Evolutionary conservation across 1,140 invertebrate species (phyloP), one percentile per base, ranked within the genome.

Genomic region (Brachionus paranguensis): DNA sequence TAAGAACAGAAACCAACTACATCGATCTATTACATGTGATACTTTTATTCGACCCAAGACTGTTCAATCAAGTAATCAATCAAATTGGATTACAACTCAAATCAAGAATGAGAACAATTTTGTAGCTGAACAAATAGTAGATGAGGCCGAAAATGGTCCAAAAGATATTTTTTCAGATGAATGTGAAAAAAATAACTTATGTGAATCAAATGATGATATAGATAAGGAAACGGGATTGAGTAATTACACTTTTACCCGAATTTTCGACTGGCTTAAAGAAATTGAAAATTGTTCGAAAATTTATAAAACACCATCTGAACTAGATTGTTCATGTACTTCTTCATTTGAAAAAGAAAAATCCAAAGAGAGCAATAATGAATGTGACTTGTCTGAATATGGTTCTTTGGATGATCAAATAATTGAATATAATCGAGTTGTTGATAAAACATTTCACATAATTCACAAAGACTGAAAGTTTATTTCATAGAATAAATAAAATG

Each of bases 381-480:
- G 24, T 11, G 11, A 76, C 50, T 76, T 76, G 33, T 76, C 72
- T 50, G 72, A 76, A 27, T 76, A 76, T 50, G 72, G 47, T n/a
- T 81, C 78, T 14, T 41, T 64, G 10, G 78, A 81, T 64, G 78
- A 81, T 20, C 78, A 81, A 81, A 81, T 81, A 17, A 81, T 81
- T 55, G 78, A 81, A 41, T 81, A 81, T 68, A 81, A 81, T 8
- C 20, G 78, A 81, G 64, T 81, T 68, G 78, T 81, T 10, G 78
- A 81, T 41, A 81, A 81, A n/a, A 81, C 78, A 6, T 81, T 64
- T 60, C 78, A 81, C 17, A 47, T 81, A 17, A 47, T 81, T 65
- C 33, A 81, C 37, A 41, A 81, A 20, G 78, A 81, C n/a, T 76
- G 12, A 20, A 37, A 50, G 12, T 68, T 68, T 1, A 24, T n/a